Percentiles rank a stretch among this genome's conserved stretches.
Evolutionary conservation across 2,888 invertebrate genomes (phyloP).

Genomic region (Esperia sulphurella): DNA sequence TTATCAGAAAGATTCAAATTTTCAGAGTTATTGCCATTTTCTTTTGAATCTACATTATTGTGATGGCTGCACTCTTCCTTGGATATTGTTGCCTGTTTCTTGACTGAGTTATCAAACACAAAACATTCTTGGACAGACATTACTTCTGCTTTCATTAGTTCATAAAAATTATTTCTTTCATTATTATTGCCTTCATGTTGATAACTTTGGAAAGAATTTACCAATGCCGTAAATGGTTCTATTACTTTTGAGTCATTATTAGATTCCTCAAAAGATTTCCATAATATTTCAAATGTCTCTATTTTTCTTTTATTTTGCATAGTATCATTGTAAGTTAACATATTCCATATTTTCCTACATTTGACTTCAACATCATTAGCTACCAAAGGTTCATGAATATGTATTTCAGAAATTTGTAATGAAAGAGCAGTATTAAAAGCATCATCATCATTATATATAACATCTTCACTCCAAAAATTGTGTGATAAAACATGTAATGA

Average conservation of each 20-base stretch:
- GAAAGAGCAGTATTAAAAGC: background rate
- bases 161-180: background rate
- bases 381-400: background rate
- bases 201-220: slow-evolving; percentile 36
- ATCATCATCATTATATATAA: slow-evolving; percentile 14
- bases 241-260: slow-evolving; percentile 18
- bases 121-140: background rate
- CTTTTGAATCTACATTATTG: too few relatives aligned
- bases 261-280: slow-evolving; percentile 29
- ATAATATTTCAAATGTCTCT: slow-evolving; percentile 34
- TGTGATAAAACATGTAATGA: slow-evolving; percentile 66
- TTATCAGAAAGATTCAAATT: too few relatives aligned
- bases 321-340: slow-evolving; percentile 6
- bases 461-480: slow-evolving; percentile 43
- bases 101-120: background rate
- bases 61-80: too few relatives aligned
- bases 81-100: too few relatives aligned
- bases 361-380: slow-evolving; percentile 1
- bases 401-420: background rate
- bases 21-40: too few relatives aligned
- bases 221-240: slow-evolving; percentile 43
- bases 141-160: background rate
- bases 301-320: slow-evolving; percentile 14
- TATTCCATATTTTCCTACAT: slow-evolving; percentile 32
- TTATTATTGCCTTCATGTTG: background rate